Percentiles rank a stretch among this genome's conserved stretches.
Evolutionary conservation across 2,797 vertebrate genomes (phyloP).

Genomic region (Galago senegalensis): DNA sequence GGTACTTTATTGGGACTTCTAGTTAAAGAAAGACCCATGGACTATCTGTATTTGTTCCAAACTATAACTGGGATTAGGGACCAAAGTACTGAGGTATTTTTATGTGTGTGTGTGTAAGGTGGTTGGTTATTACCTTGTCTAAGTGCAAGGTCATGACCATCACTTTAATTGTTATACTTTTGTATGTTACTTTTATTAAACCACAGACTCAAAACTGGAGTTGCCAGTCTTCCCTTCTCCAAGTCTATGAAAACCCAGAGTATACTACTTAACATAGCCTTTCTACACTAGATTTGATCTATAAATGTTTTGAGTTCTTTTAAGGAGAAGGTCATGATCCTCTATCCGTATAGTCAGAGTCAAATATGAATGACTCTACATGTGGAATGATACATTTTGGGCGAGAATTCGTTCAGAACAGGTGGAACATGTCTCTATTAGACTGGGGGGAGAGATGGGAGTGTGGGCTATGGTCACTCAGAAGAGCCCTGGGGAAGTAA

Average conservation of each 20-base stretch:
- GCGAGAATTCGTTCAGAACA: constrained; percentile 62
- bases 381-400: not conserved
- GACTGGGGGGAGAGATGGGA: constrained; percentile 61
- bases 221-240: not conserved
- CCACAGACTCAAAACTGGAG: not conserved
- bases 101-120: not conserved
- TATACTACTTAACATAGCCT: not conserved
- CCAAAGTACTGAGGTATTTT: not conserved
- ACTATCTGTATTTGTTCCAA: not conserved
- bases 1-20: not conserved
- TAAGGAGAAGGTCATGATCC: not conserved
- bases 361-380: not conserved
- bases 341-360: constrained; percentile 12
- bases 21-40: not conserved
- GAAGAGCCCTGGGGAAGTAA: constrained; percentile 86
- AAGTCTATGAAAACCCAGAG: not conserved
- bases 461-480: constrained; percentile 12
- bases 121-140: not conserved
- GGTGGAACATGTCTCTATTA: not conserved
- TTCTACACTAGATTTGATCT: not conserved
- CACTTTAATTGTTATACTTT: not conserved
- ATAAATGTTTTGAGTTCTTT: constrained; percentile 8
- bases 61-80: not conserved
- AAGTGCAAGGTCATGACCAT: not conserved
- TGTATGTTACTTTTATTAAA: not conserved